Percentiles rank a stretch among this genome's conserved stretches.
Evolutionary conservation across 2,113 vertebrate genomes (phyloP).

Genomic region (human (Homo sapiens)): GRCh38 chr2:166420501-166421000

Average conservation of each 20-base stretch:
- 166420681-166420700: neutral
- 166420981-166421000: neutral
- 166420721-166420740: neutral
- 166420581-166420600: neutral
- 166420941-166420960: neutral
- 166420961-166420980: neutral
- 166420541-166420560: neutral
- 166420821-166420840: neutral
- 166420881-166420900: neutral
- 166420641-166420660: neutral
- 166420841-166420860: neutral
- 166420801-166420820: neutral
- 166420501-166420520: neutral
- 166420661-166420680: neutral
- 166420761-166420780: conserved; percentile 6
- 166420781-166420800: neutral
- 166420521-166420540: neutral
- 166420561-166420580: neutral
- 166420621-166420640: neutral
- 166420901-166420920: neutral
- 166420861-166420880: neutral
- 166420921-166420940: neutral
- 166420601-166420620: neutral
- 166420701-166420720: neutral
- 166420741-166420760: neutral